These are phyloP conservation scores for Lonchura striata DNA, from an alignment of 2,113 vertebrate genomes.

Conservation along the genomic window DNA sequence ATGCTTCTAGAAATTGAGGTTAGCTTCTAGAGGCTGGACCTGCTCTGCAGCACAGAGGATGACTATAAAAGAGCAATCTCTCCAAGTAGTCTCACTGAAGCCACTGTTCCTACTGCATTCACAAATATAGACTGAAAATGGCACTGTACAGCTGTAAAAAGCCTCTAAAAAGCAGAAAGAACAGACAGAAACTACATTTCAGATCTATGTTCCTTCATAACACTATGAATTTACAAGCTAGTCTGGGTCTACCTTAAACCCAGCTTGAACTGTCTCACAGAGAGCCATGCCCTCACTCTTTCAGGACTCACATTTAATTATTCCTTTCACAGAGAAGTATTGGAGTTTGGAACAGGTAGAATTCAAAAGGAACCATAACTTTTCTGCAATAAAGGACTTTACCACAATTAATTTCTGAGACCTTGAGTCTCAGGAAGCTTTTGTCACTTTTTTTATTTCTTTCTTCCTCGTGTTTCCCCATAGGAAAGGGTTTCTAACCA, in stretches of 20 bases:
- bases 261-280: neutral
- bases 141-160: neutral
- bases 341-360: neutral
- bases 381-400: conserved; percentile 81
- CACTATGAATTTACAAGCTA: neutral
- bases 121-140: neutral
- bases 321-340: neutral
- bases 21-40: neutral
- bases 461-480: neutral
- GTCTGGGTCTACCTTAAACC: neutral
- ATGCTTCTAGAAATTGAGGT: neutral
- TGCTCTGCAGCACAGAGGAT: neutral
- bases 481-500: neutral
- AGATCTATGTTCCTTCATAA: neutral
- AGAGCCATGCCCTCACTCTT: neutral
- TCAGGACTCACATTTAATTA: neutral
- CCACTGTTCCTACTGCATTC: neutral
- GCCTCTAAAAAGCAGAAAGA: neutral
- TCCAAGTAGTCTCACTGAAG: neutral
- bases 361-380: conserved; percentile 54
- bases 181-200: neutral
- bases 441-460: neutral
- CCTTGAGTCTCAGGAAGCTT: conserved; percentile 58
- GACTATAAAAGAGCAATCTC: neutral
- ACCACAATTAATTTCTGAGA: conserved; percentile 83